Conservation (phyloP, 2,113 vertebrate genomes). For the Neolamprologus modestus region DNA sequence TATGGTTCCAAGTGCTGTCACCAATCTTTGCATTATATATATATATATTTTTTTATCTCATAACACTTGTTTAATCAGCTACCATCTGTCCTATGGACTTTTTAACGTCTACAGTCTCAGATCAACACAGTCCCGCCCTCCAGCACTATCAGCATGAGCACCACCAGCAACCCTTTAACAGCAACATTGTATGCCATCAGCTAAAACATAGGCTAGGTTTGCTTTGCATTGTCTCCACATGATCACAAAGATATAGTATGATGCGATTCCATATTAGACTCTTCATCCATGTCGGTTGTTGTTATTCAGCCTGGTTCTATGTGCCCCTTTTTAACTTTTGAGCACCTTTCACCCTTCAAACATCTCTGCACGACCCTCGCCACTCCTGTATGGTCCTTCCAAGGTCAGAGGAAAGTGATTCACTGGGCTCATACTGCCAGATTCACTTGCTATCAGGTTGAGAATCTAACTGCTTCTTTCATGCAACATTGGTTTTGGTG, state of each 20-base stretch:
- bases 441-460: background rate
- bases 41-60: background rate
- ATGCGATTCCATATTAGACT: background rate
- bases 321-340: background rate
- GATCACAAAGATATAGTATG: background rate
- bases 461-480: background rate
- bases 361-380: background rate
- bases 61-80: background rate
- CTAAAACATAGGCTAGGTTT: background rate
- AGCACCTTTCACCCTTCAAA: background rate
- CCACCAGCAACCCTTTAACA: background rate
- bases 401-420: background rate
- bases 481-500: background rate
- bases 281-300: background rate
- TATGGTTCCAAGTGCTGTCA: background rate
- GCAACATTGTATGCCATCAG: background rate
- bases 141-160: background rate
- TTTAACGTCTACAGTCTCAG: background rate
- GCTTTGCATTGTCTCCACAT: background rate
- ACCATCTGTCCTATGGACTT: background rate
- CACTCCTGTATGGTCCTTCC: background rate
- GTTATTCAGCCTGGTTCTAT: background rate
- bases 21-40: background rate
- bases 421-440: background rate
- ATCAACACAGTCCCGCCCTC: background rate